Evolutionary conservation across 2,888 invertebrate genomes (phyloP).

Genomic region (Ischnus inquisitorius): DNA sequence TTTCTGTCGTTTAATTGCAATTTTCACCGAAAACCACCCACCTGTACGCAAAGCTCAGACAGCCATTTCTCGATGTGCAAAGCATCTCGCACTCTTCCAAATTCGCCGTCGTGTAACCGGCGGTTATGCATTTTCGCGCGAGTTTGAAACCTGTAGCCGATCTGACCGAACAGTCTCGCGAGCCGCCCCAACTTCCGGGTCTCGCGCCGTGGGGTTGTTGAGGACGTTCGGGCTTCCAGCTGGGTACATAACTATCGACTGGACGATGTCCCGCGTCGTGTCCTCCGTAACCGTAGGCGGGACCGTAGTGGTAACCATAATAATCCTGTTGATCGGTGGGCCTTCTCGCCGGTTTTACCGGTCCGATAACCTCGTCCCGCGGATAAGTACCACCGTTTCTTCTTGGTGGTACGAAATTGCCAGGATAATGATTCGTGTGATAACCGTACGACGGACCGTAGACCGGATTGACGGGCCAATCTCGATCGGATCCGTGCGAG

Average conservation of each 20-base stretch:
- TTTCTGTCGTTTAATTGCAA: no score
- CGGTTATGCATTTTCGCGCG: conserved; percentile 89
- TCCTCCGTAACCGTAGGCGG: conserved; percentile 78
- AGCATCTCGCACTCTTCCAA: conserved; percentile 92
- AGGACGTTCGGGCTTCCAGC: conserved; percentile 39
- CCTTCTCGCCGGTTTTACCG: conserved; percentile 25
- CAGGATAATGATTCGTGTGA: conserved; percentile 22
- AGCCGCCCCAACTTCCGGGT: background rate
- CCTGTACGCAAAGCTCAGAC: conserved; percentile 93
- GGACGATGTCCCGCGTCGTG: conserved; percentile 57
- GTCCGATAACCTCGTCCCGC: conserved; percentile 10
- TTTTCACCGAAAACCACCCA: conserved; percentile 75
- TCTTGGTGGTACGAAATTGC: background rate
- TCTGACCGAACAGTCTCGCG: conserved; percentile 91
- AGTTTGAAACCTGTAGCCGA: conserved; percentile 92
- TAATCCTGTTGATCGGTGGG: conserved; percentile 24
- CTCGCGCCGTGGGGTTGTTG: background rate
- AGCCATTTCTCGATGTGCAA: conserved; percentile 90
- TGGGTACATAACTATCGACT: conserved; percentile 63
- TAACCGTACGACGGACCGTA: conserved; percentile 56
- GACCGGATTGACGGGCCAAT: background rate
- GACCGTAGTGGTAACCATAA: conserved; percentile 88
- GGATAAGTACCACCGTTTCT: conserved; percentile 8
- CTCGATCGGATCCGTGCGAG: background rate
- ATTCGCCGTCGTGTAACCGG: conserved; percentile 89